phyloP scores from a whole-genome alignment of 1,140 invertebrate genomes.

The Drosophila erecta region DNA sequence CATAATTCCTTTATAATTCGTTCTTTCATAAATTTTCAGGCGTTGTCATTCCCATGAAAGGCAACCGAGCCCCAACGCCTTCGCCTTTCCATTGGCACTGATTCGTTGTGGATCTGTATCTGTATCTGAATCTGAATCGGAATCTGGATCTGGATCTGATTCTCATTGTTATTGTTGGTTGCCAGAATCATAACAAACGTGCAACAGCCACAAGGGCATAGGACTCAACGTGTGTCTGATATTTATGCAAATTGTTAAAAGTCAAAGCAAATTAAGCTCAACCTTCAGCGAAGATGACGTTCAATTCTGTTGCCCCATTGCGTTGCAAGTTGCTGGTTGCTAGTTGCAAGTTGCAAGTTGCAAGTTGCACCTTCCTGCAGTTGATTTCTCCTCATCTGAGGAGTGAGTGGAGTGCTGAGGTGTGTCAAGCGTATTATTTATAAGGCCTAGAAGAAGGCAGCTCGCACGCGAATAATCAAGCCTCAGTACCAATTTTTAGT shows the following conservation, averaged over 20 bases:
- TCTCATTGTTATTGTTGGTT: slow-evolving; percentile 75
- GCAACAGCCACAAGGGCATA: slow-evolving; percentile 21
- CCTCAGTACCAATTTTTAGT: slow-evolving; percentile 34
- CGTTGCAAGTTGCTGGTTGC: slow-evolving; percentile 14
- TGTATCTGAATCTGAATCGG: slow-evolving; percentile 38
- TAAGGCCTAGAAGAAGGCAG: slow-evolving; percentile 35
- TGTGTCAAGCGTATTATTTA: slow-evolving; percentile 59
- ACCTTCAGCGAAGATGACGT: slow-evolving; percentile 75
- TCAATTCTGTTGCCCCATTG: slow-evolving; percentile 51
- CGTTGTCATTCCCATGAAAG: slow-evolving; percentile 65
- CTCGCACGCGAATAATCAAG: slow-evolving; percentile 54
- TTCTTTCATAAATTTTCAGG: slow-evolving; percentile 45
- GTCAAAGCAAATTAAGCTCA: slow-evolving; percentile 82
- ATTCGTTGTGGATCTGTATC: slow-evolving; percentile 38
- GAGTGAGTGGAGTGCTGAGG: slow-evolving; percentile 26
- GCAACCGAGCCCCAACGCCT: slow-evolving; percentile 47
- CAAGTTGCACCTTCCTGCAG: slow-evolving; percentile 21
- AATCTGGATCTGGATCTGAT: slow-evolving; percentile 43
- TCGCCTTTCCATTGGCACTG: slow-evolving; percentile 18
- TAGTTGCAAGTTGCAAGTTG: slow-evolving; percentile 15
- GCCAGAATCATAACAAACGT: slow-evolving; percentile 75
- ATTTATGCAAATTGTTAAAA: slow-evolving; percentile 83
- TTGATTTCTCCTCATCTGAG: slow-evolving; percentile 28
- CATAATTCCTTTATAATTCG: slow-evolving; percentile 70
- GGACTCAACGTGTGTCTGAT: slow-evolving; percentile 54